Base-by-base conservation (phyloP, 2,113 vertebrate species). In the Toxotes chatareus region DNA sequence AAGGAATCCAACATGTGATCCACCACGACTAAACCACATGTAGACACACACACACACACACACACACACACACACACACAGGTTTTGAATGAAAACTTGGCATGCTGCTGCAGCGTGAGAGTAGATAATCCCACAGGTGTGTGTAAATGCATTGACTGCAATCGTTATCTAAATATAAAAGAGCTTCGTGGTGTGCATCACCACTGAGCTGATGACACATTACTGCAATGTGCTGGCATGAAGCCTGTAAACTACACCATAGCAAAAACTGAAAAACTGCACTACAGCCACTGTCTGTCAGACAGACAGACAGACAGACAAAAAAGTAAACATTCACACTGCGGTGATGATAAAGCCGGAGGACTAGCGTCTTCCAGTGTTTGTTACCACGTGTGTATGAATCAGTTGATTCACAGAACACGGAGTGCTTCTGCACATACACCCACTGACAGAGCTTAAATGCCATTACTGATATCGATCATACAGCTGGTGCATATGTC, bases 321-420 rank as follows among this genome's bases (percentile, higher is more conserved):
- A 7, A 4, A 0, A 3, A 7, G 0, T 11, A 32, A 2, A 34
- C 31, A 61, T 5, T 7, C n/a, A 27, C 7, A 4, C 2, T 19
- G 31, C 5, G 11, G 0, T 6, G 16, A 17, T 3, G 55, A 1
- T 5, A 0, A 32, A 49, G 23, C 17, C 11, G 27, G 7, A 0
- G 13, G 3, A 17, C 1, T n/a, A 19, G 53, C 66, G 36, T 31
- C 0, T 12, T 49, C 71, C n/a, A 10, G 27, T 17, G 57, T 23
- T 19, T 51, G 47, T 75, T 2, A 68, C 85, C 90, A 93, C 91
- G 90, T 90, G 91, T 83, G 62, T 34, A 36, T 76, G 56, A 76
- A 66, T 74, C 57, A 44, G 4, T 69, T 4, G 13, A 12, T 23
- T 14, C 12, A 4, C 23, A 63, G 74, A 4, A 76, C 40, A 79